These are phyloP conservation scores for Pristionchus maxplancki DNA, from an alignment of 2,888 invertebrate species.

Conservation along the genomic window DNA sequence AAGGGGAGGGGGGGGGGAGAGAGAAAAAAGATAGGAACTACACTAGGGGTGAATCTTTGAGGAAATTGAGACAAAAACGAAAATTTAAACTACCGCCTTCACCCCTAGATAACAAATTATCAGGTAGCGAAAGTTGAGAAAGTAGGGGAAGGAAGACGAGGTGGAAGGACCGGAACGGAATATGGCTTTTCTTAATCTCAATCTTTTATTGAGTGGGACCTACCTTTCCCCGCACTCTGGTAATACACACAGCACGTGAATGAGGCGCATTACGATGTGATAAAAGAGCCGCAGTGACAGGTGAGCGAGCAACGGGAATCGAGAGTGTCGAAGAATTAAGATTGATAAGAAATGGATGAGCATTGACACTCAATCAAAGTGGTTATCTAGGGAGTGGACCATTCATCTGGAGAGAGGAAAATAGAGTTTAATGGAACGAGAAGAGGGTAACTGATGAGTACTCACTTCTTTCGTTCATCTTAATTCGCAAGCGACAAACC, in stretches of 20 bases:
- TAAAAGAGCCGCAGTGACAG: not conserved
- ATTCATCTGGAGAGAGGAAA: not conserved
- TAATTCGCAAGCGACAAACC: constrained; percentile 5
- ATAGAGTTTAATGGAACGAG: not conserved
- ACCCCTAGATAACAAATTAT: constrained; percentile 15
- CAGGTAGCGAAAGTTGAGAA: not conserved
- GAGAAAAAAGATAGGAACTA: not conserved
- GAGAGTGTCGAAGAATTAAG: not conserved
- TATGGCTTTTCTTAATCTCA: not conserved
- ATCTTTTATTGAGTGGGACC: not conserved
- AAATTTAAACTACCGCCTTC: not conserved
- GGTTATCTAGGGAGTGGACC: not conserved
- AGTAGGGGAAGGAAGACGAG: not conserved
- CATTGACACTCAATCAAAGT: not conserved
- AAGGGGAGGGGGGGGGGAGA: not conserved
- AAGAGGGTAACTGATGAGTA: constrained; percentile 6
- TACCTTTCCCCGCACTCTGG: not conserved
- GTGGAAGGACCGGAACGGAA: not conserved
- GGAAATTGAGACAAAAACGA: not conserved
- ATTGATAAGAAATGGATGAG: not conserved
- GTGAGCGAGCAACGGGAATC: not conserved
- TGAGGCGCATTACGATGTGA: constrained; percentile 30
- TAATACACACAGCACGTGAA: not conserved
- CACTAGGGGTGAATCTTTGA: not conserved
- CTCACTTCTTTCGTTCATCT: not conserved